Evolutionary conservation across 2,888 invertebrate species (phyloP), one percentile per base, ranked within the genome.

Genomic region (Ceriagrion tenellum): DNA sequence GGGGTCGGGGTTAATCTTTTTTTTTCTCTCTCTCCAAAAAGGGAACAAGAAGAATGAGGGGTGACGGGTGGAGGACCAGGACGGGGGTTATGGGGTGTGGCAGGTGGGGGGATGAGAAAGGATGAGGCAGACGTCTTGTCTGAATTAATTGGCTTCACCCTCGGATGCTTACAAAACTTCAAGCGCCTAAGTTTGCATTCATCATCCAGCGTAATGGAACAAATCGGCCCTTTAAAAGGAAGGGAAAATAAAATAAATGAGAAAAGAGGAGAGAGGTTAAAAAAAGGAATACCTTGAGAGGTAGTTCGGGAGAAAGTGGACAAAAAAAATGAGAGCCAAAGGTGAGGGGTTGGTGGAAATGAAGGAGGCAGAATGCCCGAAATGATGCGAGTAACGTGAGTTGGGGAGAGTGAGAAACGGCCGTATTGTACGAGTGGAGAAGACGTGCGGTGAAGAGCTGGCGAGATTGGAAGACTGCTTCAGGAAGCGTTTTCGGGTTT

Each of bases 141-240:
- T 26, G 91, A 91, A 91, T 91, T 91, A 91, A 91, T 91, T 91
- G 91, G 91, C 91, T 91, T 91, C 91, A 91, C 91, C 63, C 91
- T 91, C 40, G 91, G 91, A 63, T 91, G 91, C 91, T 91, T 91
- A 91, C 91, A 63, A 91, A 91, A 91, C 91, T 91, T 91, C 91
- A 63, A 91, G 91, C 40, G 59, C 91, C 91, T 63, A 59, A 63
- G 91, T 91, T 91, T 91, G 91, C 91, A 91, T 91, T 91, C 91
- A 91, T 91, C 91, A 91, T 63, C 91, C 91, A 91, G 40, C 91
- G 91, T 91, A 91, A 91, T 91, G 91, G 91, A 91, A 91, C 91
- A 91, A 91, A 91, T 91, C 91, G 59, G 35, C 35, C 91, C 91
- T 91, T 91, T 35, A 91, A 91, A 63, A 63, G 47, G 47, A 47